Evolutionary conservation across 2,888 invertebrate species (phyloP), one percentile per base, ranked within the genome.

Genomic region (Protonemura montana): DNA sequence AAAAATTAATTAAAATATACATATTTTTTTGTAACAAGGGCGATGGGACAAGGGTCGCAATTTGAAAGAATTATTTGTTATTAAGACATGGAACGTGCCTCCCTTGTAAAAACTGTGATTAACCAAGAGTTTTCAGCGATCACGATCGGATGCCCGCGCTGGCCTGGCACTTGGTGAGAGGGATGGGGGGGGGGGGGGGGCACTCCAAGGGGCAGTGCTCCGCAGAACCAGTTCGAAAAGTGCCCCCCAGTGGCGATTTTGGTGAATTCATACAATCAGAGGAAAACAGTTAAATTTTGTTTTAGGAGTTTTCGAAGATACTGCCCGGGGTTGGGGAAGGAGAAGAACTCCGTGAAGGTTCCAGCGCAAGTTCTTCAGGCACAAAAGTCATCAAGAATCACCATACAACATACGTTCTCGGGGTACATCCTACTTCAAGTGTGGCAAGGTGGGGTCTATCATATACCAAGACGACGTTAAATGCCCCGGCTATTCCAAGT

Each of bases 81-180:
- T 84, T 84, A 84, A 81, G 84, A 76, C 29, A 29, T 59, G 21
- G 84, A 26, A 84, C 84, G 84, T 84, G 84, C 84, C 28, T 27
- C 27, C 76, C 13, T 84, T 84, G 84, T 84, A 84, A 84, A 84
- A 84, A 84, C 84, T 84, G 84, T 84, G 84, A 84, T 84, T 84
- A 76, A 7, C 42, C 59, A 26, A 26, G 84, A 84, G 42, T 84
- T 84, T 84, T 84, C 84, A 76, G 84, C 26, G 84, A 84, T 84
- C 42, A 84, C 42, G 84, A 84, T 76, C 28, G 16, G 84, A 84
- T 7, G 10, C 26, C 3, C 59, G 29, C 0, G 84, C 0, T 59
- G 29, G 21, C 3, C 7, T 3, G 27, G 28, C 26, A 16, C 26
- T 28, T 7, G 78, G 16, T 35, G 76, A 76, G n/a, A 76, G 26